Percentiles rank a stretch among this genome's conserved stretches.
These are phyloP conservation scores for Aplodontia rufa DNA, from an alignment of 2,113 vertebrate species.

Conservation along the genomic window DNA sequence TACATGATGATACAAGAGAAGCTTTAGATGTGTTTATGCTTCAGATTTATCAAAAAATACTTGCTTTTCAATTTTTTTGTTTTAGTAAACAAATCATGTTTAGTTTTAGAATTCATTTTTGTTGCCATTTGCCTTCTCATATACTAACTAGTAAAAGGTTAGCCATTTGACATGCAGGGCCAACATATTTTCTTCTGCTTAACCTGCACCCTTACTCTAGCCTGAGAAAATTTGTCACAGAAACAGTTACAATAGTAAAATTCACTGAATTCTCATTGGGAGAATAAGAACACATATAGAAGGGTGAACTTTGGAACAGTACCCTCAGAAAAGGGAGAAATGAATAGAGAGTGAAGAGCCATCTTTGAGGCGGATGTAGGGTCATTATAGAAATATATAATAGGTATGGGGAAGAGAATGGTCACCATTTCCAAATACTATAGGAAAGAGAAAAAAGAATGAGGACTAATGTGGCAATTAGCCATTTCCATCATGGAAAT, in stretches of 20 bases:
- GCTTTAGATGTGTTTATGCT: conserved; percentile 9
- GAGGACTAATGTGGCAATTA: neutral
- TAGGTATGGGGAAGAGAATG: neutral
- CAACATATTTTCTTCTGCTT: neutral
- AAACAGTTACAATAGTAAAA: neutral
- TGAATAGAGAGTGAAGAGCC: neutral
- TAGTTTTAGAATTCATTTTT: conserved; percentile 41
- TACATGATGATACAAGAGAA: neutral
- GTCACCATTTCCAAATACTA: neutral
- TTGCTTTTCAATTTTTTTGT: conserved; percentile 40
- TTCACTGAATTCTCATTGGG: neutral
- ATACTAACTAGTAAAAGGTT: neutral
- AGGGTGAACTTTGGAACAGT: neutral
- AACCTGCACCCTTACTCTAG: neutral
- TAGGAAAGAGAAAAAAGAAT: neutral
- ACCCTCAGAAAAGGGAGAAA: neutral
- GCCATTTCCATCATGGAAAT: neutral
- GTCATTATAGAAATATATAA: neutral
- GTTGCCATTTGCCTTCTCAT: neutral
- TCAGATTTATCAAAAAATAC: neutral
- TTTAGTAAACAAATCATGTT: conserved; percentile 3
- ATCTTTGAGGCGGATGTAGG: neutral
- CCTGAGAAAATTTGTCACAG: neutral
- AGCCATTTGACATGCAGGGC: neutral
- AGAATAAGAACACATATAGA: no score